Evolutionary conservation across 2,113 vertebrate species (phyloP).

Genomic region (Ramphastos sulfuratus): DNA sequence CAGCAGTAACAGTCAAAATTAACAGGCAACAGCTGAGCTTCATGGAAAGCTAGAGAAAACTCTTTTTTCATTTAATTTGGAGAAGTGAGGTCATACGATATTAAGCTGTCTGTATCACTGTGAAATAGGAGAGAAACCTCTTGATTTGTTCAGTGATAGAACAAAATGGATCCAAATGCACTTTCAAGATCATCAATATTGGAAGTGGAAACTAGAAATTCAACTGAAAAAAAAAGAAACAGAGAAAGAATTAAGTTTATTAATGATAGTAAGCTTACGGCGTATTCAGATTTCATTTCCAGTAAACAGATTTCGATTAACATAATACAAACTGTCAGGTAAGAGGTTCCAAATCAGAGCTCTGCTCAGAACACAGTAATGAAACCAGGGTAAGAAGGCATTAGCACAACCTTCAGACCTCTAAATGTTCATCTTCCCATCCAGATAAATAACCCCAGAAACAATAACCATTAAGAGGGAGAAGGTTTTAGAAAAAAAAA

Average conservation of each 20-base stretch:
- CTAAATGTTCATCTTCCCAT: constrained; percentile 12
- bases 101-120: constrained; percentile 13
- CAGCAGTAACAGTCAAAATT: constrained; percentile 56
- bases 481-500: background rate
- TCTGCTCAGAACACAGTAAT: background rate
- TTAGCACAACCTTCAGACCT: constrained; percentile 15
- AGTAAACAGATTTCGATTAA: constrained; percentile 12
- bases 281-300: constrained; percentile 6
- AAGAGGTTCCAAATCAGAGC: constrained; percentile 27
- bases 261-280: constrained; percentile 7
- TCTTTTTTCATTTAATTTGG: constrained; percentile 59
- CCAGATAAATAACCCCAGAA: constrained; percentile 28
- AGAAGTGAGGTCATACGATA: constrained; percentile 71
- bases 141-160: constrained; percentile 25
- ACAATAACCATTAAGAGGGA: background rate
- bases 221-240: constrained; percentile 59
- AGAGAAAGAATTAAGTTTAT: background rate
- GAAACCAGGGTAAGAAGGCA: constrained; percentile 15
- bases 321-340: constrained; percentile 26
- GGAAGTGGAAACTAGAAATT: constrained; percentile 24
- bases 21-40: constrained; percentile 74
- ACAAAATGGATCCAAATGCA: constrained; percentile 21
- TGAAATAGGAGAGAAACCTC: constrained; percentile 9
- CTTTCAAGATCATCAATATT: constrained; percentile 41
- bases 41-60: constrained; percentile 68